Evolutionary conservation across 2,888 invertebrate species (phyloP), one percentile per base, ranked within the genome.

Genomic region (Polymixis lichenea): DNA sequence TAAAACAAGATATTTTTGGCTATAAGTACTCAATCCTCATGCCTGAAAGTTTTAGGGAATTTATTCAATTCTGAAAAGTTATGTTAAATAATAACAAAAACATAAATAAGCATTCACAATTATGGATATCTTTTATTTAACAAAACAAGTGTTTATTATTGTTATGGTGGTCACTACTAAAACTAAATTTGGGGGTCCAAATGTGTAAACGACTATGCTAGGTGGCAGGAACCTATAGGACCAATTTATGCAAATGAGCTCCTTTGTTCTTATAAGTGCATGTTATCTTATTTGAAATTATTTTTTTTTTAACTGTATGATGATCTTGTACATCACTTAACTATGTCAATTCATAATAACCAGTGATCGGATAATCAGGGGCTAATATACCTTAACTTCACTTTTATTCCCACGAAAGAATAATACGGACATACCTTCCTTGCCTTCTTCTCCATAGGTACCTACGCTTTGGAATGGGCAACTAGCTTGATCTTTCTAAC

Each of bases 261-360:
- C 2, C 5, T 2, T 32, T 4, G 4, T 32, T 3, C 17, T 17
- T 11, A 46, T 5, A 19, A 15, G 9, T 17, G n/a, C 43, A 77
- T 51, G 19, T 22, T 62, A 56, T 56, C 11, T 28, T 46, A 46
- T 17, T 32, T 32, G 0, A 49, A 22, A 58, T 38, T 49, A 15
- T 25, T 51, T 25, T n/a, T 5, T 32, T 25, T 32, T 32, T 32
- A 38, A 68, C 15, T 69, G 38, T 80, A 61, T 68, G 74, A 80
- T 80, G 1, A 58, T 4, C n/a, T 71, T 62, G 32, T 38, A 64
- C 65, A 64, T 55, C 61, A 69, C 38, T 25, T 61, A 49, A 49
- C 32, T 55, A 32, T 32, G n/a, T n/a, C n/a, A n/a, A n/a, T n/a
- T n/a, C n/a, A n/a, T n/a, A n/a, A n/a, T n/a, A n/a, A n/a, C n/a